Evolutionary conservation across 2,888 invertebrate species (phyloP).

Genomic region (Nephrotoma appendiculata): DNA sequence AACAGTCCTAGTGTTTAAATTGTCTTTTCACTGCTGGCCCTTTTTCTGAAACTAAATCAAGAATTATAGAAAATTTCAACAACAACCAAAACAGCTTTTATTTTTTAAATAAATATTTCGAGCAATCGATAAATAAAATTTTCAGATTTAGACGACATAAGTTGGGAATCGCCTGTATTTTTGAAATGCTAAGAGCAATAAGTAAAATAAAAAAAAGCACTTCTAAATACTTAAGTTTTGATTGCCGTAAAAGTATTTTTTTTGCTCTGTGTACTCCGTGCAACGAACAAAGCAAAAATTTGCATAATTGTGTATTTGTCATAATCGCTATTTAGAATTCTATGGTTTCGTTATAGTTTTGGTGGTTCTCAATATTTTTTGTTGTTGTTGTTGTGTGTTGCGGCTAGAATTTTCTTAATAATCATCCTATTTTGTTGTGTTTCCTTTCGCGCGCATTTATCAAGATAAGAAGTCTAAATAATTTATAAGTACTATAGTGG

Average conservation of each 20-base stretch:
- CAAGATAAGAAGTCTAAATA: not conserved
- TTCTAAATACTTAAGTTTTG: not conserved
- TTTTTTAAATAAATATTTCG: too few species aligned
- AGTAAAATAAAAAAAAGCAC: not conserved
- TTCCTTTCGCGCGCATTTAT: not conserved
- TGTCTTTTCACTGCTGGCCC: too few species aligned
- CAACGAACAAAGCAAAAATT: not conserved
- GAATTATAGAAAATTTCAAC: too few species aligned
- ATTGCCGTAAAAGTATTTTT: slow-evolving; percentile 1
- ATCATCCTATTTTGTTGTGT: not conserved
- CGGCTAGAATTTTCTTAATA: not conserved
- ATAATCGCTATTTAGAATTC: not conserved
- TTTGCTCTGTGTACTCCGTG: not conserved
- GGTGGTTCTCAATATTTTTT: not conserved
- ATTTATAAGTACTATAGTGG: not conserved
- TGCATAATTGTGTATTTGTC: slow-evolving; percentile 4
- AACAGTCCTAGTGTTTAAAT: too few species aligned
- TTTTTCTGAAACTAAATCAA: too few species aligned
- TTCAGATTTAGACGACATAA: not conserved
- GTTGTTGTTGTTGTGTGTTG: not conserved
- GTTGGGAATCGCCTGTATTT: not conserved
- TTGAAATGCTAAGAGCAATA: not conserved
- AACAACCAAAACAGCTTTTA: too few species aligned
- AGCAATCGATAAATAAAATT: too few species aligned
- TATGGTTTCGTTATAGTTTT: not conserved